Conservation (phyloP, 2,113 vertebrate genomes). For the Anas platyrhynchos region DNA sequence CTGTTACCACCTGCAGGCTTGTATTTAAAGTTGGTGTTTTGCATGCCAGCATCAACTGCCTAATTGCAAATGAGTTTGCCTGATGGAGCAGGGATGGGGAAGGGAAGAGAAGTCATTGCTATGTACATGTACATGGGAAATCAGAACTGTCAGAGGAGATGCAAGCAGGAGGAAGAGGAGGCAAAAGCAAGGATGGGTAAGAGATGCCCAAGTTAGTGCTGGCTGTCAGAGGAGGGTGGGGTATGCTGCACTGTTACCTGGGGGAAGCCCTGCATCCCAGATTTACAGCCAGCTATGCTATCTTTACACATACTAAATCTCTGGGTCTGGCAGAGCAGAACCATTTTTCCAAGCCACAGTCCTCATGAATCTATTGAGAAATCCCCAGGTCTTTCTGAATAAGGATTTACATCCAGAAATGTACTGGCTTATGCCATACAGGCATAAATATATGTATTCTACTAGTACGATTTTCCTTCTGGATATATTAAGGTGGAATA, state of each 20-base stretch:
- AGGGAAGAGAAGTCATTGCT: background rate
- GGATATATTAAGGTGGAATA: background rate
- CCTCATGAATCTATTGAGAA: background rate
- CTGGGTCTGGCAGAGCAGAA: background rate
- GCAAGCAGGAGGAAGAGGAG: background rate
- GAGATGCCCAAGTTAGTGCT: background rate
- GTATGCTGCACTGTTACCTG: background rate
- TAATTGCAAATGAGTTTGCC: background rate
- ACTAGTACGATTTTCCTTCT: background rate
- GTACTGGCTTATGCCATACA: background rate
- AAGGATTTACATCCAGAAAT: background rate
- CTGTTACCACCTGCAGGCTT: background rate
- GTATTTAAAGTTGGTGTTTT: background rate
- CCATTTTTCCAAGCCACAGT: background rate
- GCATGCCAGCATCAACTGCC: background rate
- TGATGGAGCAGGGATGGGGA: background rate
- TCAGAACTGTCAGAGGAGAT: background rate
- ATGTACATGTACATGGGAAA: background rate
- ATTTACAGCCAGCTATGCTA: background rate
- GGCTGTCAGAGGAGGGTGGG: background rate
- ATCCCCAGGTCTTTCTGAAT: background rate
- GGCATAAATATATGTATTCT: background rate
- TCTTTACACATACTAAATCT: background rate
- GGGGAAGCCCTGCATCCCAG: fast-evolving
- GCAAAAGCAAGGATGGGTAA: background rate